These are phyloP conservation scores for Eristalis intricaria DNA, from an alignment of 2,888 invertebrate genomes.

Conservation along the genomic window DNA sequence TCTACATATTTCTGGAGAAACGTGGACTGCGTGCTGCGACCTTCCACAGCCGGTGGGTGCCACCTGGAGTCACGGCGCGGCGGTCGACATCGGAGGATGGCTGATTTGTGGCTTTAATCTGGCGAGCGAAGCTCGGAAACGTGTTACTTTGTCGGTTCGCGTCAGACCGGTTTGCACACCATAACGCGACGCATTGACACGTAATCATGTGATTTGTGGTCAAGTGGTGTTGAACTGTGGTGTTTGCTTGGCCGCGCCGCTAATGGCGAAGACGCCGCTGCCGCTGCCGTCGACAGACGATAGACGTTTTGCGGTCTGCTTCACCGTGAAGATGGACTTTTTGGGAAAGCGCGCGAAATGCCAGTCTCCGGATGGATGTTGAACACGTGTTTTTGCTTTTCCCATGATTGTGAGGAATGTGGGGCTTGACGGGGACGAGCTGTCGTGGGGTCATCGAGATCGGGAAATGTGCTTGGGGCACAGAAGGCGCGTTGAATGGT, in stretches of 20 bases:
- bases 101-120: neutral
- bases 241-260: neutral
- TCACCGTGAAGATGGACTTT: neutral
- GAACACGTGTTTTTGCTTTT: neutral
- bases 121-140: neutral
- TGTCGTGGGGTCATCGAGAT: neutral
- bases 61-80: neutral
- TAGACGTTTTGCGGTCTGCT: neutral
- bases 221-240: neutral
- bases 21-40: neutral
- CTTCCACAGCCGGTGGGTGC: neutral
- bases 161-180: neutral
- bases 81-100: neutral
- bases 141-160: neutral
- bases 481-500: neutral
- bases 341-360: neutral
- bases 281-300: neutral
- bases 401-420: neutral
- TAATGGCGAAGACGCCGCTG: neutral
- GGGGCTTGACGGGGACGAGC: neutral
- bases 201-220: neutral
- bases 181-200: neutral
- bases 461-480: neutral
- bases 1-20: conserved; percentile 33
- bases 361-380: neutral